Evolutionary conservation across 2,797 vertebrate genomes (phyloP).

Genomic region (Cephalopachus bancanus): DNA sequence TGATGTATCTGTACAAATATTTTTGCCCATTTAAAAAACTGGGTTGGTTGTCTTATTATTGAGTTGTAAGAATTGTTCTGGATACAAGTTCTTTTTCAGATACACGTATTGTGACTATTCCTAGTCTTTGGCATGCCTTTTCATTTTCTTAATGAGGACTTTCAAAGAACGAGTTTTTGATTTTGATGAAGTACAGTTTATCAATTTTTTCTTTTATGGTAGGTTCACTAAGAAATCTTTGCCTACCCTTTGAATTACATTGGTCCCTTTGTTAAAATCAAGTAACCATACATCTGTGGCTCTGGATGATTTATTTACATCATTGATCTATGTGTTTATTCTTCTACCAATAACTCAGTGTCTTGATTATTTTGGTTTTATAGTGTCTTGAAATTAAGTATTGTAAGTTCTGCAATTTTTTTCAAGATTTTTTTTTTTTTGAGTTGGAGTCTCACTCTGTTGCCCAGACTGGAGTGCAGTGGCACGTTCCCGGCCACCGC

Average conservation of each 20-base stretch:
- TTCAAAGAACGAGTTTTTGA: conserved; percentile 50
- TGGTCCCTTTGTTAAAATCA: conserved; percentile 49
- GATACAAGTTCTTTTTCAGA: conserved; percentile 56
- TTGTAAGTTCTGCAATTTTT: conserved; percentile 40
- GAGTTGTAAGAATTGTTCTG: conserved; percentile 49
- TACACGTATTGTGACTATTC: conserved; percentile 24
- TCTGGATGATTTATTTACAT: conserved; percentile 39
- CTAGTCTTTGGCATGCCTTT: conserved; percentile 16
- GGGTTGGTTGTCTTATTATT: conserved; percentile 28
- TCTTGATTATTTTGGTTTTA: conserved; percentile 41
- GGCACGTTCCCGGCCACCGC: too few species aligned
- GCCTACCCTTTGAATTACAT: conserved; percentile 6
- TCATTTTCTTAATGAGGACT: conserved; percentile 51
- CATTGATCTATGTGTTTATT: neutral
- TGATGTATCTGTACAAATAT: conserved; percentile 17
- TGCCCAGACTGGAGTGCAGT: too few species aligned
- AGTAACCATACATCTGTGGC: neutral
- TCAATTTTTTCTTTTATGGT: conserved; percentile 48
- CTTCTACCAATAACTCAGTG: neutral
- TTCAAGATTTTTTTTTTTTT: neutral
- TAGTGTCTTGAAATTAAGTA: conserved; percentile 53
- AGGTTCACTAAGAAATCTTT: conserved; percentile 57
- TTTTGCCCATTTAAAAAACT: conserved; percentile 43
- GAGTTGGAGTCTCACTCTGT: too few species aligned
- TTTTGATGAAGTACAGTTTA: conserved; percentile 57